A percentile compares a stretch with the other conserved stretches of the same genome.
Evolutionary conservation across 1,140 invertebrate species (phyloP).

Genomic region (Bactericera cockerelli): DNA sequence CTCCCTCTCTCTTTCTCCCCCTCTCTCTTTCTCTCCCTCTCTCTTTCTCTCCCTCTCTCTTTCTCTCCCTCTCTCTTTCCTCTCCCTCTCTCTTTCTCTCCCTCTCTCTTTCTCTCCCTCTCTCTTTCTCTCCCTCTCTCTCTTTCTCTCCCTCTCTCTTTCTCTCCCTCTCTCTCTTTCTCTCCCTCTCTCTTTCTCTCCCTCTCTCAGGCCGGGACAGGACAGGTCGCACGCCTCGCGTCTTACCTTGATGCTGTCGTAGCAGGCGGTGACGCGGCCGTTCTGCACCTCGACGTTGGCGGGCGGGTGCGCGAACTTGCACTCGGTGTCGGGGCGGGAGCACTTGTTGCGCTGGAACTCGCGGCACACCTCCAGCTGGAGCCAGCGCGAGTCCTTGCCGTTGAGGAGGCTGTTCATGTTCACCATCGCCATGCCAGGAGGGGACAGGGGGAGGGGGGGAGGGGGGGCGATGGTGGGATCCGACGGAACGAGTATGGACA

Average conservation of each 20-base stretch:
- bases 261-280: constrained; percentile 98
- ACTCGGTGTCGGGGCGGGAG: constrained; percentile 94
- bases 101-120: background rate
- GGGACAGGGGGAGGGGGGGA: background rate
- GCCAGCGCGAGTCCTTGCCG: constrained; percentile 98
- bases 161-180: constrained; percentile 6
- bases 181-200: constrained; percentile 19
- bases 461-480: background rate
- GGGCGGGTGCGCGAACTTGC: constrained; percentile 99
- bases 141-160: background rate
- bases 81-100: constrained; percentile 18
- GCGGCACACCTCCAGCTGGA: constrained; percentile 97
- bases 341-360: constrained; percentile 99
- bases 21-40: background rate
- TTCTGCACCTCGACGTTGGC: constrained; percentile 99
- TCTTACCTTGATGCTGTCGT: constrained; percentile 99
- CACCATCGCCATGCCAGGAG: constrained; percentile 64
- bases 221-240: no score
- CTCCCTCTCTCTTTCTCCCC: background rate
- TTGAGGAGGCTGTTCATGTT: constrained; percentile 94
- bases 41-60: background rate
- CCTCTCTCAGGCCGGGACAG: constrained; percentile 3
- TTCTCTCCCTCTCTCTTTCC: constrained; percentile 15
- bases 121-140: background rate
- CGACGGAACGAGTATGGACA: constrained; percentile 5